These are phyloP conservation scores for Sturmia bella DNA, from an alignment of 2,888 invertebrate genomes.

Conservation along the genomic window DNA sequence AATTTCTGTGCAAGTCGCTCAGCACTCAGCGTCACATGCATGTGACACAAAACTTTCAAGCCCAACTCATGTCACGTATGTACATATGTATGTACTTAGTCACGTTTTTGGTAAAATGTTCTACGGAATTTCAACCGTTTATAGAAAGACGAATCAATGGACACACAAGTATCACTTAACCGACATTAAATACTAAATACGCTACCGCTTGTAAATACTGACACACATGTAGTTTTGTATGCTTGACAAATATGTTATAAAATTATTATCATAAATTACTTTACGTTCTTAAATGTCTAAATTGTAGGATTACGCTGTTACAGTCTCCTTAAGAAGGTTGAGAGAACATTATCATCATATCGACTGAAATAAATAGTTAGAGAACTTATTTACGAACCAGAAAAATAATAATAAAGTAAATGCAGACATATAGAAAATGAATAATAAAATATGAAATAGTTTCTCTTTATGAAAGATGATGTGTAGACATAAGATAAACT, in stretches of 20 bases:
- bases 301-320: not conserved
- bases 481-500: conserved; percentile 55
- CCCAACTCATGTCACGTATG: no score
- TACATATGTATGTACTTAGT: no score
- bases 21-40: no score
- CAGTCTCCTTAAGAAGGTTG: not conserved
- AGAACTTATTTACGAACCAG: not conserved
- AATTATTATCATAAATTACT: conserved; percentile 48
- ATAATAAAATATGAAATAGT: conserved; percentile 33
- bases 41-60: no score
- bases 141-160: no score
- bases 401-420: conserved; percentile 29
- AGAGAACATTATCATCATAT: not conserved
- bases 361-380: not conserved
- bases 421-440: conserved; percentile 38
- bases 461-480: conserved; percentile 42
- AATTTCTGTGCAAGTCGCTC: no score
- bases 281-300: not conserved
- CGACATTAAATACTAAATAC: not conserved
- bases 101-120: no score
- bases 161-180: no score
- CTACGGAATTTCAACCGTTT: no score
- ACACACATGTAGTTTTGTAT: conserved; percentile 34
- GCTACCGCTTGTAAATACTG: conserved; percentile 1
- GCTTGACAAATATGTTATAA: conserved; percentile 41